Evolutionary conservation across 92 coral and sea anemone species (phyloP).

Genomic region (Isaurus tuberculatus): DNA sequence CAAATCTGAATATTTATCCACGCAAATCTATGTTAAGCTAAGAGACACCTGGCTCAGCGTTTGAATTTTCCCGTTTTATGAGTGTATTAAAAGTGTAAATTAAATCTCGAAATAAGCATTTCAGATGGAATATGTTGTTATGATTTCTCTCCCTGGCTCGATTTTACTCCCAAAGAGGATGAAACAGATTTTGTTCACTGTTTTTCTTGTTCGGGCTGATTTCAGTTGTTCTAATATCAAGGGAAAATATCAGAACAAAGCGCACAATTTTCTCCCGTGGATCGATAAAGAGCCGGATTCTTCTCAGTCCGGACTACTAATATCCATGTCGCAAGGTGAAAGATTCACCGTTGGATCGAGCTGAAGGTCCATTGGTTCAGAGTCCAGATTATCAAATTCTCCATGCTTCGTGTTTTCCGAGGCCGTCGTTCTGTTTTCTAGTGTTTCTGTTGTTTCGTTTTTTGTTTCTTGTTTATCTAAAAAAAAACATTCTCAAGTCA

Average conservation of each 20-base stretch:
- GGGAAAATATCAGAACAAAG: no score
- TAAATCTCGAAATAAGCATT: no score
- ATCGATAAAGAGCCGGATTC: background rate
- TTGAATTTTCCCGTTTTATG: no score
- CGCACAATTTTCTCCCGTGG: background rate
- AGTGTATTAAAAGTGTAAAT: no score
- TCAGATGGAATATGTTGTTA: background rate
- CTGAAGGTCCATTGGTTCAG: slow-evolving; percentile 39
- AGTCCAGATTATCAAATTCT: slow-evolving; percentile 25
- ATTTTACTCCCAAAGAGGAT: background rate
- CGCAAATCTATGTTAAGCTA: no score
- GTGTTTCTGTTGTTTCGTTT: slow-evolving; percentile 16
- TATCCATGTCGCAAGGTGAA: slow-evolving; percentile 48
- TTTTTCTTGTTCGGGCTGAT: no score
- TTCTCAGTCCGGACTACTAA: slow-evolving; percentile 41
- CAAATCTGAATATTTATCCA: no score
- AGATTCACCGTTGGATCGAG: slow-evolving; percentile 37
- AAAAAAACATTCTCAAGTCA: background rate
- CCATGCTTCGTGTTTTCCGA: slow-evolving; percentile 13
- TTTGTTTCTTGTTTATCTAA: slow-evolving; percentile 22
- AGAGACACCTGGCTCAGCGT: no score
- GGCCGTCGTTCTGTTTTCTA: slow-evolving; percentile 3
- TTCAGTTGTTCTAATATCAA: no score
- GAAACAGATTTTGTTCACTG: background rate
- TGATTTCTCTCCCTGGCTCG: background rate